A percentile compares a stretch with the other conserved stretches of the same genome.
These are phyloP conservation scores for Anoplolepis gracilipes DNA, from an alignment of 1,140 invertebrate genomes.

Conservation along the genomic window DNA sequence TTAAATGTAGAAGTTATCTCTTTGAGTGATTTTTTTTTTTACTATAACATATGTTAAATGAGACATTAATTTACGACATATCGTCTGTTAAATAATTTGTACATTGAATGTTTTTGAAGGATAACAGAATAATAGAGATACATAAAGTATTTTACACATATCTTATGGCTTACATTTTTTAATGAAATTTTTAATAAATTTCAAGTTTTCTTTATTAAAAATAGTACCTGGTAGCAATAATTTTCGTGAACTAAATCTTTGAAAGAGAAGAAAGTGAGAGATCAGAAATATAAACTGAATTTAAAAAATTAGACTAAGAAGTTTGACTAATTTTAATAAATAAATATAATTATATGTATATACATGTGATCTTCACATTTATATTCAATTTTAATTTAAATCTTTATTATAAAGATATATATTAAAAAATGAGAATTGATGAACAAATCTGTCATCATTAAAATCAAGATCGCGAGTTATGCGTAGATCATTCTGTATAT, in stretches of 20 bases:
- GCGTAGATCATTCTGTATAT: background rate
- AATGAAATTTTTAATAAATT: background rate
- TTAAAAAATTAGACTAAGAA: background rate
- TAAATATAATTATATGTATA: background rate
- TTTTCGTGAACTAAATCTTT: conserved; percentile 2
- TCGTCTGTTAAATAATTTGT: conserved; percentile 60
- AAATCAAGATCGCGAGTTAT: conserved; percentile 2
- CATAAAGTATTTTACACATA: background rate
- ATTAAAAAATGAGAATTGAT: background rate
- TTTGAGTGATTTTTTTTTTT: background rate
- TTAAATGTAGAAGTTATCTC: background rate
- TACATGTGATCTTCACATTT: background rate
- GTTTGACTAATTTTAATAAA: background rate
- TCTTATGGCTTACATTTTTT: conserved; percentile 32
- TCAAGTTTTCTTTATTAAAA: background rate
- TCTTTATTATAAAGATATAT: too few species aligned
- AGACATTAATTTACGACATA: conserved; percentile 32
- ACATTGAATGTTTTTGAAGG: conserved; percentile 30
- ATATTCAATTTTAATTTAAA: conserved; percentile 9
- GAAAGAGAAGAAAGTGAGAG: background rate
- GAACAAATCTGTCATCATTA: background rate
- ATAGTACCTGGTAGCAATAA: background rate
- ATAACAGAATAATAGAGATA: background rate
- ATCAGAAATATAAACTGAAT: background rate
- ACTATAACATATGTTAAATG: conserved; percentile 40